Conservation (phyloP, 2,888 invertebrate genomes). For the Penaeus monodon region DNA sequence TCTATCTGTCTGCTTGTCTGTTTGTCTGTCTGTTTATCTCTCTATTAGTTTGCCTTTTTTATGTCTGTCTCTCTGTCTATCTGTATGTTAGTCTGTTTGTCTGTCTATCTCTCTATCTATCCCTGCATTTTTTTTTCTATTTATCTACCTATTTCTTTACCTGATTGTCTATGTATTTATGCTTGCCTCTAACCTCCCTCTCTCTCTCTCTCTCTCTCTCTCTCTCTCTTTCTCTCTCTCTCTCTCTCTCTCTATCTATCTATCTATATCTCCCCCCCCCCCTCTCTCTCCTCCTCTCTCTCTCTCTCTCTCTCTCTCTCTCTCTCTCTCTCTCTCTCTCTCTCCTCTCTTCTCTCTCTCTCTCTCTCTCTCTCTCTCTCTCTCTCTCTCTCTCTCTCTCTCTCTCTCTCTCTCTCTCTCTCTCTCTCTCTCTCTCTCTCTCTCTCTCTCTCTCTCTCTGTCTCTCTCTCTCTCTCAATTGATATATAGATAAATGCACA, state of each 20-base stretch:
- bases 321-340: conserved; percentile 6
- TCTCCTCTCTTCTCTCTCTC: background rate
- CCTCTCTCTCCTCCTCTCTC: background rate
- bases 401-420: conserved; percentile 5
- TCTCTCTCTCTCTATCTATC: background rate
- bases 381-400: background rate
- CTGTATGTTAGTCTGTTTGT: too few species aligned
- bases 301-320: background rate
- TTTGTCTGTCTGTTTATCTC: too few species aligned
- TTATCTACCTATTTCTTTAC: too few species aligned
- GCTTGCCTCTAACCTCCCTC: too few species aligned
- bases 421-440: background rate
- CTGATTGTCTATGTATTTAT: too few species aligned
- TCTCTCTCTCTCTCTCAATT: background rate
- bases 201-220: background rate
- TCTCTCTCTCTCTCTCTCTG: conserved; percentile 1
- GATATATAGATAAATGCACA: too few species aligned
- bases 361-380: background rate
- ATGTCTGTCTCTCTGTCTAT: too few species aligned
- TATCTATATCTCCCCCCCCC: too few species aligned
- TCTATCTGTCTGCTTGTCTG: too few species aligned
- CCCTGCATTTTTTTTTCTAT: too few species aligned
- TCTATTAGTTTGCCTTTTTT: fast-evolving
- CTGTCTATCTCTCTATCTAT: too few species aligned
- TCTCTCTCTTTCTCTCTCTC: background rate